Base-by-base conservation (phyloP, 2,113 vertebrate genomes). In the Psophia crepitans region DNA sequence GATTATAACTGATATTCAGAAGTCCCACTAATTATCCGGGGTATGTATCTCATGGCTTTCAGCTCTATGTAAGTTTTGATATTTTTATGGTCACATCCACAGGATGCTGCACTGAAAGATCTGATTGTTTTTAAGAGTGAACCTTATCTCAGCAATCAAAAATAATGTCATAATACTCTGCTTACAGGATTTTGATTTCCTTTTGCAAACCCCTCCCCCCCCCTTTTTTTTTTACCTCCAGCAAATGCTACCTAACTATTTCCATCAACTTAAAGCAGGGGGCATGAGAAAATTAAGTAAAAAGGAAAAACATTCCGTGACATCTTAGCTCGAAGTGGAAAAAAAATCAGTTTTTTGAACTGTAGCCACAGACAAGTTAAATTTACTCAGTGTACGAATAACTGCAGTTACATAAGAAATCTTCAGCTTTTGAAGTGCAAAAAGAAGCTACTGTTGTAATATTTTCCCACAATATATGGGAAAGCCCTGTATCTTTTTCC, bases 121-220 rank as follows among this genome's bases (percentile, higher is more conserved):
- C 68, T 71, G 30, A 84, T 46, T 53, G 49, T 61, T 93, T 80
- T 71, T 27, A 69, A 54, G 24, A 70, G 32, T 24, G 21, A 92
- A 64, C 32, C 7, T 89, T 92, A 95, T 89, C 76, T 80, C 63
- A 92, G 27, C 26, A 81, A 84, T 95, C 49, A 70, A 88, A 13
- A 95, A 46, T 49, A 35, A 87, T 49, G 48, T 53, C 7, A 5
- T 53, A 66, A 58, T 81, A 86, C 20, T 70, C 37, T 81, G 39
- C 68, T 81, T 75, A 33, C 46, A 77, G 46, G 30, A 23, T 65
- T 77, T 87, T 80, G 60, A 22, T 70, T 91, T 86, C 85, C 33
- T 74, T 70, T 70, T 49, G 30, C 16, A 86, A 58, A 76, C 7
- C 0, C 0, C 0, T 11, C 68, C 7, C 0, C 0, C 0, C 10